Base-by-base conservation (phyloP, 2,888 invertebrate species). In the Temnothorax rugatulus region DNA sequence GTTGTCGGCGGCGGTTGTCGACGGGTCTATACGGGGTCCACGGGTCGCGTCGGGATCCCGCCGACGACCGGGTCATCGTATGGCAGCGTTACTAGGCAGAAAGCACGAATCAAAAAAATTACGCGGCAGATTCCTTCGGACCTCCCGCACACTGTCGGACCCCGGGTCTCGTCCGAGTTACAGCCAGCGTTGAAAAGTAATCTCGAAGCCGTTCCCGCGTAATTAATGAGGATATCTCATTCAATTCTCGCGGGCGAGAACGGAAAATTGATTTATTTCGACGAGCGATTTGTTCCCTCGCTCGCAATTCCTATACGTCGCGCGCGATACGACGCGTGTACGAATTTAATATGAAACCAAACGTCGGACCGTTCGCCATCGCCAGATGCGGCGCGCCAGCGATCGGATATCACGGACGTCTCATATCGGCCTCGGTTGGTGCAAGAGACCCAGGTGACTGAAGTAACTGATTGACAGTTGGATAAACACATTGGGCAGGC, bases 71-170 rank as follows among this genome's bases (percentile, higher is more conserved):
- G 92, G 91, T 92, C 92, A 91, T 90, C 90, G 91, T 89, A 91
- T 92, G 92, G 85, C 91, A 91, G 90, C 90, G 91, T 92, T 92
- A 92, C 91, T 87, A 91, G 88, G 92, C 91, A 90, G 89, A 90
- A 90, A 91, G 90, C 88, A 90, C 90, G 91, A 91, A 90, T 92
- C 89, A 88, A 92, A 92, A 94, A 93, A 93, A 93, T 94, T 94
- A 94, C 94, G 92, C 91, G 88, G 93, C 94, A 90, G 91, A 94
- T 94, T 93, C 93, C 92, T 91, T 82, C 73, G 91, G 94, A 94
- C 94, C 94, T 94, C 94, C 94, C 94, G 93, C 93, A 87, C 82
- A 91, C 66, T 25, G 81, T 87, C 85, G 76, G 63, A 18, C 84
- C 50, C 83, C 54, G 83, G 63, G 15, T 29, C 54, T 7, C 57